Percentiles rank a stretch among this genome's conserved stretches.
Conservation (phyloP, 2,888 invertebrate genomes). For the Agrochola circellaris region DNA sequence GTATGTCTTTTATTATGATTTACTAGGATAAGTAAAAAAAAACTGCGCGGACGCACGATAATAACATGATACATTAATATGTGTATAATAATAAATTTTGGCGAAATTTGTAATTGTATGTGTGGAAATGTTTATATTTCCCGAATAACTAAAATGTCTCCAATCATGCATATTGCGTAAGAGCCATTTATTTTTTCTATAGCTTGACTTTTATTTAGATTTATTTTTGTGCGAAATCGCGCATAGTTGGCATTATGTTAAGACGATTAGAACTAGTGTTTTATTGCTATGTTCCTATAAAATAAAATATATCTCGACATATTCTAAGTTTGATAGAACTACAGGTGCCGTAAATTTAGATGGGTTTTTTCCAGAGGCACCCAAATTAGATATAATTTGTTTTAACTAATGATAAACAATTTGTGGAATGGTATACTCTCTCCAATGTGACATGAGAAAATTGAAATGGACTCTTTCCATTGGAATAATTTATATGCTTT, state of each 20-base stretch:
- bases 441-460: background rate
- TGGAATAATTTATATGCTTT: too few relatives aligned
- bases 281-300: slow-evolving; percentile 57
- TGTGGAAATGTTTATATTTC: slow-evolving; percentile 79
- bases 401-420: background rate
- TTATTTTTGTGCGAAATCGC: slow-evolving; percentile 71
- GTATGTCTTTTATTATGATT: slow-evolving; percentile 39
- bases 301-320: slow-evolving; percentile 51
- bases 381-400: background rate
- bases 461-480: background rate
- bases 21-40: slow-evolving; percentile 49
- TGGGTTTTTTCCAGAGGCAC: background rate
- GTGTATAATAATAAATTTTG: slow-evolving; percentile 70
- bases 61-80: slow-evolving; percentile 55
- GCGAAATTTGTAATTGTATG: slow-evolving; percentile 71
- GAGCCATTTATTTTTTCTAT: slow-evolving; percentile 73
- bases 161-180: slow-evolving; percentile 77
- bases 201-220: slow-evolving; percentile 75
- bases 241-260: slow-evolving; percentile 71
- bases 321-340: slow-evolving; percentile 16
- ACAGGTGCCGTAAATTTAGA: background rate
- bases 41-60: slow-evolving; percentile 54
- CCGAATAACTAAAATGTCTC: slow-evolving; percentile 73
- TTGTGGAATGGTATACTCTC: background rate
- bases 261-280: slow-evolving; percentile 59